Evolutionary conservation across 2,797 vertebrate species (phyloP).

Genomic region (Rhabdophis nuchalis): DNA sequence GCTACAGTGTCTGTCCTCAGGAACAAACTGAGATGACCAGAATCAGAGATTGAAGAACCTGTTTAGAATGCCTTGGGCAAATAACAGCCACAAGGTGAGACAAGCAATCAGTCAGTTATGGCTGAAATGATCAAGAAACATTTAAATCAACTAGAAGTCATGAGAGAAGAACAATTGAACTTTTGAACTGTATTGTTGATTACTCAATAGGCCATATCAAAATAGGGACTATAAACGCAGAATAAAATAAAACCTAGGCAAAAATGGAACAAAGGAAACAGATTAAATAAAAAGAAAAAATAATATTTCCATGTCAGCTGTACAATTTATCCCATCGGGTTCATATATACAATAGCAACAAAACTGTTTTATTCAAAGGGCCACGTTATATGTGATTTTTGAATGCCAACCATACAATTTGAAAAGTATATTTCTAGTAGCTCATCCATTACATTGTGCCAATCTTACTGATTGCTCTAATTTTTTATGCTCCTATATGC

Average conservation of each 20-base stretch:
- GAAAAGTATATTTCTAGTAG: background rate
- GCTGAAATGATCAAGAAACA: background rate
- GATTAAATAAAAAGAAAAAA: background rate
- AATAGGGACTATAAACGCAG: background rate
- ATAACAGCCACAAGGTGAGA: background rate
- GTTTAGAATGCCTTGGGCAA: background rate
- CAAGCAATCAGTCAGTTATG: background rate
- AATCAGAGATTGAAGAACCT: background rate
- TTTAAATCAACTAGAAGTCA: background rate
- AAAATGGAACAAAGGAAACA: background rate
- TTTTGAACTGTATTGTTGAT: background rate
- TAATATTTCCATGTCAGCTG: background rate
- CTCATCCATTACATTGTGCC: background rate
- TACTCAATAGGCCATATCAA: background rate
- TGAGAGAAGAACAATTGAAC: background rate
- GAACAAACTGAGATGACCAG: background rate
- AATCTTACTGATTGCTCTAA: background rate
- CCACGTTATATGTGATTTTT: background rate
- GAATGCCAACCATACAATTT: background rate
- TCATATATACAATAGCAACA: background rate
- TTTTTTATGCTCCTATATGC: background rate
- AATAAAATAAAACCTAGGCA: background rate
- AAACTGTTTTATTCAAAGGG: background rate
- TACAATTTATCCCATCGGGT: background rate
- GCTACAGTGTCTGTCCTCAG: background rate